phyloP scores from a whole-genome alignment of 2,113 vertebrate species.

The Pandion haliaetus region DNA sequence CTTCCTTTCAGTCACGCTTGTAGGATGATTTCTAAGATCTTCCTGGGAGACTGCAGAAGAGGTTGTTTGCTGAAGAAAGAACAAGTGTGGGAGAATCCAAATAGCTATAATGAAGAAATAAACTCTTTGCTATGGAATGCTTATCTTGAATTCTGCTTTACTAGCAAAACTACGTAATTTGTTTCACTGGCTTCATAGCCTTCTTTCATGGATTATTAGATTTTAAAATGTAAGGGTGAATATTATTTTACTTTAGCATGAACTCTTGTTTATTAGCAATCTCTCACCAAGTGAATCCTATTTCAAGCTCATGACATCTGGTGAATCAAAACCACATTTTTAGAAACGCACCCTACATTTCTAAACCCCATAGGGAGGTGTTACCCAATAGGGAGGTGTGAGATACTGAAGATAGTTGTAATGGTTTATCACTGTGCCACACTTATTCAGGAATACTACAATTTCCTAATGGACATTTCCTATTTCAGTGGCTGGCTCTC shows the following conservation, averaged over 20 bases:
- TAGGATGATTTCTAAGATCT: neutral
- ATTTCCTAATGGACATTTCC: neutral
- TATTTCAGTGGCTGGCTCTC: neutral
- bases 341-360: neutral
- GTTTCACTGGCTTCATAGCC: neutral
- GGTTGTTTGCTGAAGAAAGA: neutral
- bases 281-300: neutral
- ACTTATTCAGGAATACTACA: neutral
- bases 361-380: neutral
- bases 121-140: neutral
- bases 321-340: neutral
- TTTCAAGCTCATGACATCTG: neutral
- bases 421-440: neutral
- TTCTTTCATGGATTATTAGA: neutral
- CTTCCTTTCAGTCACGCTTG: neutral
- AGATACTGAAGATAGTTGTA: neutral
- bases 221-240: neutral
- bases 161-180: neutral
- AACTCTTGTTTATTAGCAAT: neutral
- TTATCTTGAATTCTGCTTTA: neutral
- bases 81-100: neutral
- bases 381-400: neutral
- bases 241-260: neutral
- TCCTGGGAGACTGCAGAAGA: neutral
- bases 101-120: neutral